Evolutionary conservation across 2,888 invertebrate genomes (phyloP).

Genomic region (Nudaria mundana): DNA sequence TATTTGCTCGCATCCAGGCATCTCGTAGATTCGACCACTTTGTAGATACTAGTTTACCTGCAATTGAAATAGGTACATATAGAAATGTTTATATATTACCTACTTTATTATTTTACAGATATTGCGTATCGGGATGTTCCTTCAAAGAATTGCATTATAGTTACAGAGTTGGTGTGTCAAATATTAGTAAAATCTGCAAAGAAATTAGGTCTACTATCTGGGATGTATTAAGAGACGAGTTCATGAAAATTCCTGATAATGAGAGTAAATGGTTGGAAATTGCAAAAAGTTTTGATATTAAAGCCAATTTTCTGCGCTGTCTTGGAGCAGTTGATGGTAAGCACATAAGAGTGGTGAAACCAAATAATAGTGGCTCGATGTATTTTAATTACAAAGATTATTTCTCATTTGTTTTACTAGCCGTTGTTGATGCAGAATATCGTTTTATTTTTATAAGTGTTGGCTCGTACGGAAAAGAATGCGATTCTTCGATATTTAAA

Average conservation of each 20-base stretch:
- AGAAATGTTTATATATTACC: too few relatives aligned
- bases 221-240: neutral
- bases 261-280: neutral
- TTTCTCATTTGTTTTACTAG: conserved; percentile 12
- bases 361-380: conserved; percentile 10
- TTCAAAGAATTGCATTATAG: neutral
- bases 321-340: conserved; percentile 4
- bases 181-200: neutral
- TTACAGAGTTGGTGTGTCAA: neutral
- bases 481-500: conserved; percentile 32
- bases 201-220: neutral
- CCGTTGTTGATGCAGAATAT: conserved; percentile 11
- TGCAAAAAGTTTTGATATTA: neutral
- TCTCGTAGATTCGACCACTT: neutral
- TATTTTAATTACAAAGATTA: conserved; percentile 16
- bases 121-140: neutral
- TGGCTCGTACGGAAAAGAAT: conserved; percentile 36
- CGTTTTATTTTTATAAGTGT: conserved; percentile 30
- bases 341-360: conserved; percentile 7
- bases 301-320: neutral
- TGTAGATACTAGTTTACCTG: neutral
- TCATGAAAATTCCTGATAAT: neutral
- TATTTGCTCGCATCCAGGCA: neutral
- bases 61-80: too few relatives aligned
- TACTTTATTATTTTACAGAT: neutral